Evolutionary conservation across 2,113 vertebrate genomes (phyloP).

Genomic region (Ochotona princeps): DNA sequence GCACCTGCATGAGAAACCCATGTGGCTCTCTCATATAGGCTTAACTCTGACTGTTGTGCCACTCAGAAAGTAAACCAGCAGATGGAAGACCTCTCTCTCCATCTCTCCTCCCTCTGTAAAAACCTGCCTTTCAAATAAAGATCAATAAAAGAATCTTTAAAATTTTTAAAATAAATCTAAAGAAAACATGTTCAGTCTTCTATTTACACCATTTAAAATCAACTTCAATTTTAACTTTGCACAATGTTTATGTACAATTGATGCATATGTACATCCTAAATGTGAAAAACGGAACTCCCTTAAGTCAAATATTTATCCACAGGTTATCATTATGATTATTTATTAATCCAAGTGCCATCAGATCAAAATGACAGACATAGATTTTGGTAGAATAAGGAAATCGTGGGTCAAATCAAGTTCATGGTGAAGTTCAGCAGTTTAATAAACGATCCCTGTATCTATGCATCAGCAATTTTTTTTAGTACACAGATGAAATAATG

Average conservation of each 20-base stretch:
- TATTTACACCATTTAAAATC: background rate
- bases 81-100: no score
- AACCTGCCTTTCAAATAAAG: background rate
- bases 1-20: no score
- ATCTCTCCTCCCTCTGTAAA: no score
- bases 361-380: slow-evolving; percentile 9
- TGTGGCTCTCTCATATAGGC: no score
- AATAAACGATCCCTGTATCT: background rate
- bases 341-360: slow-evolving; percentile 27
- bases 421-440: background rate
- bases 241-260: background rate
- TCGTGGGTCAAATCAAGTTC: background rate
- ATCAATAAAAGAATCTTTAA: background rate
- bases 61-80: no score
- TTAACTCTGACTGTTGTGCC: no score
- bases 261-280: background rate
- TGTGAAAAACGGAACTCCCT: background rate
- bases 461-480: background rate
- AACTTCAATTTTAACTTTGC: background rate
- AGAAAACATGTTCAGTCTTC: background rate
- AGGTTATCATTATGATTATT: slow-evolving; percentile 18
- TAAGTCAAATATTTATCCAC: slow-evolving; percentile 27
- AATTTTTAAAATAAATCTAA: no score
- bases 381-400: background rate
- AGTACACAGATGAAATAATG: background rate